Evolutionary conservation across 2,113 vertebrate genomes (phyloP), one percentile per base, ranked within the genome.

Genomic region (Sturnira hondurensis): DNA sequence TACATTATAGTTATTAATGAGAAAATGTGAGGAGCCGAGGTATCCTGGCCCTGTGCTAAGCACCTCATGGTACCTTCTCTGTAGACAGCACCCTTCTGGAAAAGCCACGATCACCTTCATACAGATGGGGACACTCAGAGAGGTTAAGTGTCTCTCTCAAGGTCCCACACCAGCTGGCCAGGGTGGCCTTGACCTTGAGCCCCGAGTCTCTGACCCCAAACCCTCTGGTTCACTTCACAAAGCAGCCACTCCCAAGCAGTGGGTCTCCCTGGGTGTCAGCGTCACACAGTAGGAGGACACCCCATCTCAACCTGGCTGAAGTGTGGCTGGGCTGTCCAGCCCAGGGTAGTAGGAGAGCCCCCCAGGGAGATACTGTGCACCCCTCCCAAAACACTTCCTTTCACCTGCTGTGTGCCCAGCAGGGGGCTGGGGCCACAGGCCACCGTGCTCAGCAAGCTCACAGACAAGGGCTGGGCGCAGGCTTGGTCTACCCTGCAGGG

Each of bases 401-500:
- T 85, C 56, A 22, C 38, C 33, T 74, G 31, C 41, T 63, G 38
- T 78, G 54, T 73, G 54, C 36, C 90, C 3, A 1, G 70, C 8
- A 9, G 43, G 85, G 56, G 14, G 28, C 86, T 56, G 31, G 61
- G 38, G 67, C 65, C 50, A 17, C 33, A 81, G 82, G 47, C 31
- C 43, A 22, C 31, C 26, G 15, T 63, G 26, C 82, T 36, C 22
- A 4, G 33, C 22, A 33, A 31, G n/a, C 11, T 4, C 45, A 9
- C 1, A 28, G 38, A 2, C 19, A 11, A 50, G 36, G 20, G 9
- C 31, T 15, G 5, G 86, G 9, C 15, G 41, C 20, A 50, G 43
- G 36, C 12, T 1, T 1, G 0, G n/a, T 8, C 26, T n/a, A 20
- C 82, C 19, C 43, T 38, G n/a, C 6, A 3, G 24, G 31, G 26